Percentiles rank a stretch among this genome's conserved stretches.
Conservation (phyloP, 2,113 vertebrate species). For the Dromas ardeola region DNA sequence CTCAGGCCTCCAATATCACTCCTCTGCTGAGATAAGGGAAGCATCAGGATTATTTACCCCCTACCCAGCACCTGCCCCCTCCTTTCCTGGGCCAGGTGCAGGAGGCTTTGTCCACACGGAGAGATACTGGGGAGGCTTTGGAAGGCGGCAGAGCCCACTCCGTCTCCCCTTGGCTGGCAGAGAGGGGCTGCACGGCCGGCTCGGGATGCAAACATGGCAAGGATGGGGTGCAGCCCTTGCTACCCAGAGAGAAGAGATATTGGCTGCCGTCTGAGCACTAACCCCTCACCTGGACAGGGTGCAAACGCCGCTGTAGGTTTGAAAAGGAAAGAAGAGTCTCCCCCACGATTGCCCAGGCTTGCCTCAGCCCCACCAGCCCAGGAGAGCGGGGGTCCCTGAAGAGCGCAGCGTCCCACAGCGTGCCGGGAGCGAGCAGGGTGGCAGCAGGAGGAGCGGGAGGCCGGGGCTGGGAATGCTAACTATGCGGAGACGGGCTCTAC, state of each 20-base stretch:
- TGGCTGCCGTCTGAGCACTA: rapidly evolving
- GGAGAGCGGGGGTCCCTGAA: not conserved
- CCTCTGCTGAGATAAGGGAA: not conserved
- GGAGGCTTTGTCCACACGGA: not conserved
- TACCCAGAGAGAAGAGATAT: rapidly evolving
- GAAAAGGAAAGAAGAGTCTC: not conserved
- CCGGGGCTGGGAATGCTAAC: slow-evolving; percentile 37
- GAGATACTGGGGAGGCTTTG: not conserved
- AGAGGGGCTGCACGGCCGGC: not conserved
- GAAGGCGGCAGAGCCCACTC: not conserved
- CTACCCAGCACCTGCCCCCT: not conserved
- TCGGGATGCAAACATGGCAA: rapidly evolving
- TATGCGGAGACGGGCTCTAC: slow-evolving; percentile 19
- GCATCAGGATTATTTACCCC: not conserved
- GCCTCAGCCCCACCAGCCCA: not conserved
- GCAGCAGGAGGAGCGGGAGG: not conserved
- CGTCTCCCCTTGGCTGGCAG: not conserved
- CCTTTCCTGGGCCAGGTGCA: not conserved
- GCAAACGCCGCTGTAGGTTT: rapidly evolving
- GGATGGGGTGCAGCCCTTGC: not conserved
- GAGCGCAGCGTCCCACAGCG: rapidly evolving
- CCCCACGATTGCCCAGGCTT: not conserved
- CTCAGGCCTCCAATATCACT: not conserved
- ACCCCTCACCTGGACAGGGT: no score
- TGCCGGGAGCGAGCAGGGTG: not conserved